A percentile compares a stretch with the other conserved stretches of the same genome.
Evolutionary conservation across 2,113 vertebrate genomes (phyloP).

Genomic region (Spheniscus mendiculus): DNA sequence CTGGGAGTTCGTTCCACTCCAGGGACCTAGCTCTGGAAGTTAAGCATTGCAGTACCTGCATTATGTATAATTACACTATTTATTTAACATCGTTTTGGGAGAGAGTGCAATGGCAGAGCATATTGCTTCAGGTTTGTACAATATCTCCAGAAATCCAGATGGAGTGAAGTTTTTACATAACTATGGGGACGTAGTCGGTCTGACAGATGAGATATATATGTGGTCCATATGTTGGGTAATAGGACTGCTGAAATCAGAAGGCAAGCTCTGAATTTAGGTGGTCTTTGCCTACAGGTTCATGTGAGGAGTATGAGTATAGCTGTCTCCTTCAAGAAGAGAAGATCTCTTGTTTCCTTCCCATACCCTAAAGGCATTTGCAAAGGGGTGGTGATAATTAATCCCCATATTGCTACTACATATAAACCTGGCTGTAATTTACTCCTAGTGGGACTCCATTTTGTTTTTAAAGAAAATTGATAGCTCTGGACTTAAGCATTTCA

Average conservation of each 20-base stretch:
- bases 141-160: background rate
- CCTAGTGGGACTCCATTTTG: slow-evolving; percentile 68
- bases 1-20: background rate
- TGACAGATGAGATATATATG: background rate
- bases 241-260: background rate
- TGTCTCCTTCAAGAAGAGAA: slow-evolving; percentile 29
- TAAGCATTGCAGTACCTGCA: background rate
- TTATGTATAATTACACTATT: background rate
- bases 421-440: slow-evolving; percentile 61
- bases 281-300: background rate
- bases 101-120: background rate
- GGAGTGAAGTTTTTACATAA: background rate
- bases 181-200: background rate
- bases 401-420: slow-evolving; percentile 40
- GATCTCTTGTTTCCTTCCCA: slow-evolving; percentile 10
- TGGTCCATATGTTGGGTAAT: background rate
- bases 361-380: slow-evolving; percentile 56
- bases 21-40: background rate
- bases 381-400: slow-evolving; percentile 62
- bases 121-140: background rate
- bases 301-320: background rate
- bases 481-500: slow-evolving; percentile 68
- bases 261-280: background rate
- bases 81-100: background rate
- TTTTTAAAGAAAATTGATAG: slow-evolving; percentile 73